These are phyloP conservation scores for Pegoplata infirma DNA, from an alignment of 2,888 invertebrate genomes.

Conservation along the genomic window DNA sequence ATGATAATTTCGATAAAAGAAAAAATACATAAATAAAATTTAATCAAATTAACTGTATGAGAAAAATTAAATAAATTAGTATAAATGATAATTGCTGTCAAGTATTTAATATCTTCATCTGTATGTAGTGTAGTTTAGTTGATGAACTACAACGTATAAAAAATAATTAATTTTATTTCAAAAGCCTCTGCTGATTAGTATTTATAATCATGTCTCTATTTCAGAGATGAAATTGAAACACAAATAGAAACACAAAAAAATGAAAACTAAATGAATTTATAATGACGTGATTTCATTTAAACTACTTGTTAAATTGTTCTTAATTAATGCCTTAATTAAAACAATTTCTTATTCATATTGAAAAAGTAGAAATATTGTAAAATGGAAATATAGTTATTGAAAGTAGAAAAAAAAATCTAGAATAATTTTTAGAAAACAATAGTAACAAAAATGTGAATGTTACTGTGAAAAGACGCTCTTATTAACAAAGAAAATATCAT, in stretches of 20 bases:
- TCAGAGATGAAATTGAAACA: constrained; percentile 25
- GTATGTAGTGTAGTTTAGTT: no score
- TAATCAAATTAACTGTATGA: background rate
- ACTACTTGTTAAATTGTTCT: constrained; percentile 56
- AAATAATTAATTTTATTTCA: background rate
- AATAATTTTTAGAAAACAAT: constrained; percentile 44
- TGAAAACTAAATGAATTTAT: constrained; percentile 44
- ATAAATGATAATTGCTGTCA: constrained; percentile 48
- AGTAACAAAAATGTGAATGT: constrained; percentile 26
- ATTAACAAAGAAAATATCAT: background rate
- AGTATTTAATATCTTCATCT: constrained; percentile 44
- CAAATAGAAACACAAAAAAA: background rate
- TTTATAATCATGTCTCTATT: constrained; percentile 40
- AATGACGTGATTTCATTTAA: constrained; percentile 61
- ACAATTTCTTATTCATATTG: constrained; percentile 49
- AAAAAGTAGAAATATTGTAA: constrained; percentile 1
- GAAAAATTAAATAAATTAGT: constrained; percentile 41
- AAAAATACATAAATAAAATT: background rate
- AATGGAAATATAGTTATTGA: no score
- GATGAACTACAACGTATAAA: background rate
- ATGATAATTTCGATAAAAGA: background rate
- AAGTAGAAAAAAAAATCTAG: background rate
- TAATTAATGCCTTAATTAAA: constrained; percentile 61
- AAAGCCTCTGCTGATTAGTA: constrained; percentile 37
- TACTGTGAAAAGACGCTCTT: constrained; percentile 10